These are phyloP conservation scores for Perca schrenkii DNA, from an alignment of 2,113 vertebrate genomes.

Conservation along the genomic window DNA sequence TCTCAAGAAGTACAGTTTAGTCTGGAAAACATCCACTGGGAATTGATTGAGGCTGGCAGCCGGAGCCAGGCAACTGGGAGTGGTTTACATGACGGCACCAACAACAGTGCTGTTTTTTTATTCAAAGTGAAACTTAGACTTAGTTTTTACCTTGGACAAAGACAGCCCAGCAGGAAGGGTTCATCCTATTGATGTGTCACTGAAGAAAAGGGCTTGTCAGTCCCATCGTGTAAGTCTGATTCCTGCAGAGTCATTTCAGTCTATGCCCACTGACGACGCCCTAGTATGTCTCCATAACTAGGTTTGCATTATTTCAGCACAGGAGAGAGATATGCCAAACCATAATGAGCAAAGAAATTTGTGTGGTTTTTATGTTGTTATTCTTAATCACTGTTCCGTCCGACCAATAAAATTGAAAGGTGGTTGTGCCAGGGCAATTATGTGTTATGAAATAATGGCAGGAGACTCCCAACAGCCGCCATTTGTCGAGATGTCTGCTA, in stretches of 20 bases:
- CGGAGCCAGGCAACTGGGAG: slow-evolving; percentile 46
- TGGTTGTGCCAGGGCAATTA: slow-evolving; percentile 37
- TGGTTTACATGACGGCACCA: slow-evolving; percentile 14
- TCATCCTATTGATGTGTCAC: not conserved
- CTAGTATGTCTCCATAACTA: not conserved
- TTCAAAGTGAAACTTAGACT: slow-evolving; percentile 1
- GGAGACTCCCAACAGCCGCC: too few relatives aligned
- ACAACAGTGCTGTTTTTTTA: not conserved
- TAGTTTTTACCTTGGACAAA: not conserved
- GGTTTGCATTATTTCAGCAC: not conserved
- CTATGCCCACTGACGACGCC: slow-evolving; percentile 17
- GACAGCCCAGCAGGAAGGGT: not conserved
- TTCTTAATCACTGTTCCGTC: slow-evolving; percentile 43
- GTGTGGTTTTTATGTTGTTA: slow-evolving; percentile 58
- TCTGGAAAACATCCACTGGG: slow-evolving; percentile 54
- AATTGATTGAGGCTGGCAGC: slow-evolving; percentile 16
- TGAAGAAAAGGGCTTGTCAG: not conserved
- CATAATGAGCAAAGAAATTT: slow-evolving; percentile 49
- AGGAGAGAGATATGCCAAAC: slow-evolving; percentile 44
- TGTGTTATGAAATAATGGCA: slow-evolving; percentile 31
- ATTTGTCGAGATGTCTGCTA: not conserved
- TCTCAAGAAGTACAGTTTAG: slow-evolving; percentile 43
- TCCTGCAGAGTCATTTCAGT: not conserved
- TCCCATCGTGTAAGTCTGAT: not conserved
- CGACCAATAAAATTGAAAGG: slow-evolving; percentile 26